phyloP scores from a whole-genome alignment of 2,888 invertebrate species.

The Lobophora halterata region DNA sequence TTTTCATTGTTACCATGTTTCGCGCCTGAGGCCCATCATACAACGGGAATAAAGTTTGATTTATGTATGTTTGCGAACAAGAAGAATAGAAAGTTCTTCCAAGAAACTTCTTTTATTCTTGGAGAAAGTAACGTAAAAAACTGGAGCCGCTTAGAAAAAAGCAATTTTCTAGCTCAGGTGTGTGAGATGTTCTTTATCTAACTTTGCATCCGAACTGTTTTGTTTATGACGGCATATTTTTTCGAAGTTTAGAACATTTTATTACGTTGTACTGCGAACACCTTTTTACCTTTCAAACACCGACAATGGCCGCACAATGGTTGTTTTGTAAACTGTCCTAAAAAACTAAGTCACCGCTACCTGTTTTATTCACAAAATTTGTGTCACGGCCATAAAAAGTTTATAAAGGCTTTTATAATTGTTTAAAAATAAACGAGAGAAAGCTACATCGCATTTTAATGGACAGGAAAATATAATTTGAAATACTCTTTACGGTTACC shows the following conservation, averaged over 20 bases:
- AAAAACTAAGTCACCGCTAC: constrained; percentile 57
- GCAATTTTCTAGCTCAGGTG: constrained; percentile 82
- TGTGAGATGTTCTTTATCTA: constrained; percentile 81
- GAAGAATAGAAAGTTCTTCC: constrained; percentile 70
- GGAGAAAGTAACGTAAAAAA: constrained; percentile 79
- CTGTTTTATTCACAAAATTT: constrained; percentile 50
- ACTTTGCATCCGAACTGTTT: constrained; percentile 79
- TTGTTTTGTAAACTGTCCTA: constrained; percentile 59
- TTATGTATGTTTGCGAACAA: constrained; percentile 57
- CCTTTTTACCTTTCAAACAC: constrained; percentile 58
- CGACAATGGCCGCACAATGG: constrained; percentile 59
- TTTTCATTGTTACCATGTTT: constrained; percentile 70
- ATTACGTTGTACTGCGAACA: constrained; percentile 69
- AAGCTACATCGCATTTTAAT: constrained; percentile 73
- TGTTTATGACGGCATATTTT: constrained; percentile 78
- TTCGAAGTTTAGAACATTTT: constrained; percentile 78
- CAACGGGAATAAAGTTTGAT: constrained; percentile 61
- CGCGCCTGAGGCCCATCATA: constrained; percentile 60
- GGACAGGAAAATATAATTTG: constrained; percentile 78
- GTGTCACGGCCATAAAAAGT: constrained; percentile 31
- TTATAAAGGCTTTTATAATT: constrained; percentile 42
- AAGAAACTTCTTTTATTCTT: constrained; percentile 77
- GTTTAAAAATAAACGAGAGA: constrained; percentile 55
- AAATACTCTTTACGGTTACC: constrained; percentile 77
- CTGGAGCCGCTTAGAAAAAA: constrained; percentile 79